phyloP scores from a whole-genome alignment of 2,797 vertebrate genomes.

The Aplochiton taeniatus region DNA sequence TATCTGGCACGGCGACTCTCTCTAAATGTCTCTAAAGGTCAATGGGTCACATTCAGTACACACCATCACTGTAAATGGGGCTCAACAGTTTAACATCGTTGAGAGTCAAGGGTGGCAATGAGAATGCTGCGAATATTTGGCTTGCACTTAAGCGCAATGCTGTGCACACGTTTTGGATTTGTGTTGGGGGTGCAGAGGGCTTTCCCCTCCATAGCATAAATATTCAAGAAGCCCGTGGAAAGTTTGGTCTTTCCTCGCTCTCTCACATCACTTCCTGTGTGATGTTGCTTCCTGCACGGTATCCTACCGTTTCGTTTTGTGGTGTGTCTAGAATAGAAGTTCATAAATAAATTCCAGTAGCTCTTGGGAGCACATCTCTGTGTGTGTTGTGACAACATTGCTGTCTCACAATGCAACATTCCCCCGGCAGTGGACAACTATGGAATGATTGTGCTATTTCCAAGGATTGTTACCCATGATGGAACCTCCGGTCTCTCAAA shows the following conservation, averaged over 20 bases:
- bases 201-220: slow-evolving; percentile 21
- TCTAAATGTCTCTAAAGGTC: slow-evolving; percentile 35
- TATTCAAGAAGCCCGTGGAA: neutral
- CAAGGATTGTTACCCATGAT: slow-evolving; percentile 48
- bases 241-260: neutral
- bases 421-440: slow-evolving; percentile 75
- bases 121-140: slow-evolving; percentile 27
- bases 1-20: slow-evolving; percentile 54
- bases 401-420: slow-evolving; percentile 32
- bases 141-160: slow-evolving; percentile 10
- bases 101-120: slow-evolving; percentile 19
- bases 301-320: no score
- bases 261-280: neutral
- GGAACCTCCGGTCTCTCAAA: slow-evolving; percentile 47
- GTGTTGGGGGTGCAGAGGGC: slow-evolving; percentile 26
- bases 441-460: slow-evolving; percentile 79
- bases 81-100: slow-evolving; percentile 15
- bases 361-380: neutral
- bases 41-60: slow-evolving; percentile 6
- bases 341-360: no score
- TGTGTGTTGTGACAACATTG: slow-evolving; percentile 4
- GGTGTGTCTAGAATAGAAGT: no score
- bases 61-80: slow-evolving; percentile 16
- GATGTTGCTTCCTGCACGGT: no score
- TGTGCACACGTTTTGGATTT: slow-evolving; percentile 22